These are phyloP conservation scores for Leptatherina wallacei DNA, from an alignment of 2,797 vertebrate species.

Conservation along the genomic window DNA sequence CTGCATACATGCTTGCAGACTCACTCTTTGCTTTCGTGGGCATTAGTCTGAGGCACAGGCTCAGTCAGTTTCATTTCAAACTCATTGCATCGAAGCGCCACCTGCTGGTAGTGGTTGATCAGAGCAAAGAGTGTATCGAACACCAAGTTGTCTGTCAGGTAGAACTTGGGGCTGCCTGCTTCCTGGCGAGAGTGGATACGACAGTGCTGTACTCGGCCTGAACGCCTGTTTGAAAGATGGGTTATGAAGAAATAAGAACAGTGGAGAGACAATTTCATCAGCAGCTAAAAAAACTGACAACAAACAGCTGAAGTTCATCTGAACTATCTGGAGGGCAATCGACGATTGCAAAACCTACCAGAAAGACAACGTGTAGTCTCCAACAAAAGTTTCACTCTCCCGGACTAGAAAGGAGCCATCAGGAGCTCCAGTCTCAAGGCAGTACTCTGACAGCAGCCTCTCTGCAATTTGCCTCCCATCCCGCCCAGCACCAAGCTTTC, in stretches of 20 bases:
- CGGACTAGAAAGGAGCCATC: slow-evolving; percentile 97
- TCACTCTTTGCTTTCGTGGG: slow-evolving; percentile 99
- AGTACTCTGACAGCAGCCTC: slow-evolving; percentile 94
- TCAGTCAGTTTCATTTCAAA: slow-evolving; percentile 99
- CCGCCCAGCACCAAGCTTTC: slow-evolving; percentile 93
- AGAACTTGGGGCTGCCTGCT: slow-evolving; percentile 96
- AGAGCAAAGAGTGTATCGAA: slow-evolving; percentile 97
- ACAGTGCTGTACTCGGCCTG: slow-evolving; percentile 96
- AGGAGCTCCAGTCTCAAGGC: slow-evolving; percentile 93
- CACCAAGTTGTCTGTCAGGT: slow-evolving; percentile 97
- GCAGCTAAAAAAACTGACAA: not conserved
- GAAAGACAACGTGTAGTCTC: slow-evolving; percentile 99
- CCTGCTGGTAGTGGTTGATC: slow-evolving; percentile 98
- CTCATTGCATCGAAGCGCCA: slow-evolving; percentile 97
- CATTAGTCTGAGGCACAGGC: slow-evolving; percentile 97
- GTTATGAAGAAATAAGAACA: not conserved
- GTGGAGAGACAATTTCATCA: not conserved
- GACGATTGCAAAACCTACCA: slow-evolving; percentile 81
- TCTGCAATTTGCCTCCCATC: slow-evolving; percentile 96
- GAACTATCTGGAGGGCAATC: not conserved
- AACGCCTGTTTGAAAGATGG: slow-evolving; percentile 84
- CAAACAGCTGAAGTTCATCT: not conserved
- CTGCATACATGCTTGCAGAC: slow-evolving; percentile 40
- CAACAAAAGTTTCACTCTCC: slow-evolving; percentile 98
- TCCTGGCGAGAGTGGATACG: slow-evolving; percentile 98